Base-by-base conservation (phyloP, 2,888 invertebrate species). In the Hirtodrosophila cameraria region DNA sequence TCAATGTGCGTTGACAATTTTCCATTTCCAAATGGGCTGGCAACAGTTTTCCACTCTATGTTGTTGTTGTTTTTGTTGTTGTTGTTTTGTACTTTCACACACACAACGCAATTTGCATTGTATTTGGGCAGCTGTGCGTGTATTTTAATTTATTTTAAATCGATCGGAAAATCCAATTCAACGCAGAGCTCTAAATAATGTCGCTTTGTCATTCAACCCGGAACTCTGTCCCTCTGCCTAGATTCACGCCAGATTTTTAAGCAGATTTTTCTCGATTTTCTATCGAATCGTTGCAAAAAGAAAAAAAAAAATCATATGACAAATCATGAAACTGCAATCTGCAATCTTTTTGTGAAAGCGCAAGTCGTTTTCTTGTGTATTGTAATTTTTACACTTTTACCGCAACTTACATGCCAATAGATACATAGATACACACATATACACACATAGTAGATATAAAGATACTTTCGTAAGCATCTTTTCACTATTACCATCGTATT, bases 1-100 rank as follows among this genome's bases (percentile, higher is more conserved):
- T 86, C 83, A 84, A 84, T 81, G 83, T 86, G 83, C 83, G 83
- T 86, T 84, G 83, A 84, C 86, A 84, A 84, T 84, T 86, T 83
- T 80, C 82, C 75, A 67, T 76, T 84, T 74, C 67, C 65, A 69
- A 82, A 68, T 78, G 78, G 85, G 60, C 63, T 69, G 69, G 58
- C 75, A 42, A 59, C 64, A 63, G 59, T 80, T 80, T 80, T 64
- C 53, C 68, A 64, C 73, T 55, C 72, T 78, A 79, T 64, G 62
- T 74, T 53, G 43, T 58, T 43, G 48, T 35, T 35, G 15, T 6
- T 42, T 28, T 28, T 18, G 36, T 33, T 46, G 7, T 53, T 46
- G 16, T 12, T 45, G 38, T 33, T 33, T 58, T 46, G 64, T 73
- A 78, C 75, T 82, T 75, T 75, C 55, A 55, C 23, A 58, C 50